Conservation (phyloP, 2,888 invertebrate species). For the Nudaria mundana region DNA sequence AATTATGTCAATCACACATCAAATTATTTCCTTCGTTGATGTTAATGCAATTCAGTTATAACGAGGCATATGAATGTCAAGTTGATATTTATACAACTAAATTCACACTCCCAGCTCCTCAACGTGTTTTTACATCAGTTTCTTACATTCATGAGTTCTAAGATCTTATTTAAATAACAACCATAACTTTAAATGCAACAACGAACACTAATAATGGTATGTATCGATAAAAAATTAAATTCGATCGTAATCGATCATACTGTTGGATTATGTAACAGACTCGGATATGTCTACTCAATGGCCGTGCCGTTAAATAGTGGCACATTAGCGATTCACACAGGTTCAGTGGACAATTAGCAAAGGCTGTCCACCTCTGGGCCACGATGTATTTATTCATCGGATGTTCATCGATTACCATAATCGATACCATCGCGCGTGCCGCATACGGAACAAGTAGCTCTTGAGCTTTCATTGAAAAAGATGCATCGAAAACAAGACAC, state of each 20-base stretch:
- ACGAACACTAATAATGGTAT: too few relatives aligned
- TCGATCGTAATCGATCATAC: not conserved
- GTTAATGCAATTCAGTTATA: conserved; percentile 43
- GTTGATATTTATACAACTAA: conserved; percentile 1
- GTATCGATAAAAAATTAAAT: too few relatives aligned
- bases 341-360: conserved; percentile 79
- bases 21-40: conserved; percentile 40
- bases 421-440: conserved; percentile 73
- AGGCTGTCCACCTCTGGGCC: conserved; percentile 79
- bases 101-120: too few relatives aligned
- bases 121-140: too few relatives aligned
- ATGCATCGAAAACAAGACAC: conserved; percentile 46
- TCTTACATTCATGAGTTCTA: too few relatives aligned
- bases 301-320: conserved; percentile 56
- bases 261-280: conserved; percentile 6
- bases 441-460: conserved; percentile 68
- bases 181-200: too few relatives aligned
- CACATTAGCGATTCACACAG: conserved; percentile 72
- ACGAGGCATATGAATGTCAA: conserved; percentile 39
- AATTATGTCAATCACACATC: conserved; percentile 49
- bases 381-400: conserved; percentile 78
- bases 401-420: conserved; percentile 79
- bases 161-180: too few relatives aligned
- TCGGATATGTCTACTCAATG: conserved; percentile 48
- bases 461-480: conserved; percentile 58